These are phyloP conservation scores for Liasis olivaceus DNA, from an alignment of 2,797 vertebrate genomes.

Conservation along the genomic window DNA sequence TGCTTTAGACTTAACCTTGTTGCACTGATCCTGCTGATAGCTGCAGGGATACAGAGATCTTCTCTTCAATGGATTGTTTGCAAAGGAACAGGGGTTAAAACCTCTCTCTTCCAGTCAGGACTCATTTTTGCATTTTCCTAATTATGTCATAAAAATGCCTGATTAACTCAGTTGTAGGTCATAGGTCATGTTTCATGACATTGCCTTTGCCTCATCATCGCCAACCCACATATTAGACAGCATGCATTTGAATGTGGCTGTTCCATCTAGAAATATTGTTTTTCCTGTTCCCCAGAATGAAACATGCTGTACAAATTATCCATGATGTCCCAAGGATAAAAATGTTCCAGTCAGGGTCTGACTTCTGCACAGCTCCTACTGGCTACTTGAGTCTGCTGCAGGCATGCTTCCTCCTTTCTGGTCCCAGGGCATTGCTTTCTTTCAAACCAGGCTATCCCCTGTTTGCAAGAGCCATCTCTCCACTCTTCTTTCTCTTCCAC, in stretches of 20 bases:
- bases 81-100: not conserved
- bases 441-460: not conserved
- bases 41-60: not conserved
- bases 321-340: not conserved
- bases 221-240: not conserved
- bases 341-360: not conserved
- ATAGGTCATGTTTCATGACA: not conserved
- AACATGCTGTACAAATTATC: not conserved
- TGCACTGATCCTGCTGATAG: not conserved
- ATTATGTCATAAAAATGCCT: too few species aligned
- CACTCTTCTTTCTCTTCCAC: not conserved
- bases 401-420: not conserved
- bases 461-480: not conserved
- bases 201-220: not conserved
- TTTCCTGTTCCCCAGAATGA: not conserved
- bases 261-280: not conserved
- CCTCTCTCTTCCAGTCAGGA: not conserved
- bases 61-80: not conserved
- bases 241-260: not conserved
- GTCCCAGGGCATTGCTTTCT: not conserved
- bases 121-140: too few species aligned
- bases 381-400: not conserved
- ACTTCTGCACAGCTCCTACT: not conserved
- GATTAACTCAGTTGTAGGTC: not conserved
- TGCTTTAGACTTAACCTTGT: not conserved